Percentiles rank a stretch among this genome's conserved stretches.
Conservation (phyloP, 1,140 invertebrate species). For the Drosophila sproati region DNA sequence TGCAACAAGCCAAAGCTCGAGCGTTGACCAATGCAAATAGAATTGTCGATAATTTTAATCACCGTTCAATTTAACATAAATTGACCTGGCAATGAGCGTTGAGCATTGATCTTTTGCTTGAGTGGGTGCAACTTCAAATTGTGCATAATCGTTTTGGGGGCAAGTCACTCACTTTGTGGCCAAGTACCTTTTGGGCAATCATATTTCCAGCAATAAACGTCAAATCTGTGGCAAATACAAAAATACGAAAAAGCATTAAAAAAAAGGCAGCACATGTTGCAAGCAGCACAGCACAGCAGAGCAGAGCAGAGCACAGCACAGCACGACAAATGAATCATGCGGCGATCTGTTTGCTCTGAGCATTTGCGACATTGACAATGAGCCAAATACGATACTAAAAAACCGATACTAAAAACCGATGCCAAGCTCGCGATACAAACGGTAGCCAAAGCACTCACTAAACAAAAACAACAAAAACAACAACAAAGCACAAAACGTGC, state of each 20-base stretch:
- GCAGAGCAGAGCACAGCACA: conserved; percentile 5
- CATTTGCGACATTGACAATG: conserved; percentile 75
- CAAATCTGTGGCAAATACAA: conserved; percentile 26
- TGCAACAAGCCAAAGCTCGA: conserved; percentile 60
- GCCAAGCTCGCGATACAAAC: conserved; percentile 65
- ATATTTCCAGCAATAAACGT: conserved; percentile 59
- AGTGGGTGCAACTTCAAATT: conserved; percentile 56
- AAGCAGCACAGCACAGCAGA: conserved; percentile 2
- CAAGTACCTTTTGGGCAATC: conserved; percentile 51
- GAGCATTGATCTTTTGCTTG: background rate
- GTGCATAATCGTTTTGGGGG: conserved; percentile 38
- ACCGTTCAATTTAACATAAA: conserved; percentile 61
- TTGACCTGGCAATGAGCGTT: conserved; percentile 38
- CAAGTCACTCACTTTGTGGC: conserved; percentile 3
- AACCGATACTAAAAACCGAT: conserved; percentile 42
- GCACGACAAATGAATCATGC: conserved; percentile 80
- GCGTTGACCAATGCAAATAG: conserved; percentile 68
- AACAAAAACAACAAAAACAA: conserved; percentile 13
- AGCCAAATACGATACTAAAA: conserved; percentile 62
- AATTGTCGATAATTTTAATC: conserved; percentile 67
- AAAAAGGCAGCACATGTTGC: conserved; percentile 7
- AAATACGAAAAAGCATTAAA: background rate
- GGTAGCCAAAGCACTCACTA: conserved; percentile 64
- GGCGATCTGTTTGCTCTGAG: conserved; percentile 17
- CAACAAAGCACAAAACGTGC: conserved; percentile 57